A percentile compares a stretch with the other conserved stretches of the same genome.
Evolutionary conservation across 2,113 vertebrate species (phyloP).

Genomic region (Monopterus albus): DNA sequence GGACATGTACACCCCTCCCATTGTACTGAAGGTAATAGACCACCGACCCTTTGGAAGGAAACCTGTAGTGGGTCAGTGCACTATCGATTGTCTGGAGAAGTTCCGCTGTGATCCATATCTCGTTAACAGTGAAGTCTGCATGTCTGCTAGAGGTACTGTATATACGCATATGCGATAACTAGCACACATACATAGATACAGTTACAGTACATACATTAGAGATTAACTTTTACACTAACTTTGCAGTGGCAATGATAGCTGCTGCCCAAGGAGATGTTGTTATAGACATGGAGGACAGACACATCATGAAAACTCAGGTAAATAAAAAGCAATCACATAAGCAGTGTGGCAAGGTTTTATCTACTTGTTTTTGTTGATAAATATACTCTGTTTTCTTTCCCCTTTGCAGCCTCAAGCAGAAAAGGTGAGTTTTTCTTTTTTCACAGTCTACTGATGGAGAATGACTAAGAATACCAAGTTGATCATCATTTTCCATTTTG

Average conservation of each 20-base stretch:
- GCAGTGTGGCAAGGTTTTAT: not conserved
- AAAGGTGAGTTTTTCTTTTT: conserved; percentile 61
- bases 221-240: conserved; percentile 2
- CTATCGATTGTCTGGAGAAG: conserved; percentile 87
- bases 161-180: not conserved
- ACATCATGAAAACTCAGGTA: conserved; percentile 89
- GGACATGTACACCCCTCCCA: conserved; percentile 93
- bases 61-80: conserved; percentile 94
- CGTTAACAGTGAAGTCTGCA: conserved; percentile 82
- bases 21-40: conserved; percentile 96
- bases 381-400: conserved; percentile 6
- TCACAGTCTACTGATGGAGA: not conserved
- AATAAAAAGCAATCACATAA: not conserved
- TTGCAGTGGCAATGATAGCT: conserved; percentile 87
- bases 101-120: conserved; percentile 93
- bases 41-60: conserved; percentile 95
- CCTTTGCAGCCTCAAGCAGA: conserved; percentile 61
- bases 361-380: not conserved
- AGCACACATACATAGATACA: not conserved
- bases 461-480: not conserved
- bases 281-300: conserved; percentile 89
- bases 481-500: conserved; percentile 3
- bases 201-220: not conserved
- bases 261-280: conserved; percentile 82
- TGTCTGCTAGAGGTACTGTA: conserved; percentile 94